Base-by-base conservation (phyloP, 2,888 invertebrate species). In the Beris morrisii region DNA sequence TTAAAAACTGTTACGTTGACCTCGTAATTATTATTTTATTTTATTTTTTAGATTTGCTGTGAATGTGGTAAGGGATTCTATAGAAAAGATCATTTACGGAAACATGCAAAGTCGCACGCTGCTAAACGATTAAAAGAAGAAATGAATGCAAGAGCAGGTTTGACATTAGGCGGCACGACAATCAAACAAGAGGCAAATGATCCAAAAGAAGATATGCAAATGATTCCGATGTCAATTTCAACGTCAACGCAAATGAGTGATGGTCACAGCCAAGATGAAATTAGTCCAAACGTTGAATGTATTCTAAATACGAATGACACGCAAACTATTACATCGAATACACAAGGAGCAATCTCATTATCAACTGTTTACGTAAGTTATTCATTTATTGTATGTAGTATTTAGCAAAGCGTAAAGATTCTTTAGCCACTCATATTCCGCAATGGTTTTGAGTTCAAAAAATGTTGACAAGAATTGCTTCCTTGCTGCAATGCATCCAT, bases 71-170 rank as follows among this genome's bases (percentile, higher is more conserved):
- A 77, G 83, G 89, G 89, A 44, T 90, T 90, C 78, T 90, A 90
- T 76, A 84, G 91, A 64, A 91, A 91, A 75, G 92, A 92, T 76
- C 92, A 92, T 78, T 79, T 92, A 58, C 84, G 91, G 74, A 92
- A 92, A 77, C 92, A 92, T 79, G 86, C 89, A 22, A 85, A 90
- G 57, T 90, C 90, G 69, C 92, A 92, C 80, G 84, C 89, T 73
- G 86, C 88, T n/a, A 87, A 88, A 74, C 84, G 91, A 45, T 86
- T 88, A 58, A 89, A 91, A 70, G 90, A 90, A 75, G 88, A 88
- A 77, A 57, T 65, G 58, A 58, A 48, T 43, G 48, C 53, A n/a
- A 32, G 65, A 43, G 55, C 55, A 15, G 56, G 56, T 31, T n/a
- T 56, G 9, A 22, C 53, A 15, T 28, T 31, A 15, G 48, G 50